Conservation (phyloP, 2,888 invertebrate species). For the Syrphus vitripennis region DNA sequence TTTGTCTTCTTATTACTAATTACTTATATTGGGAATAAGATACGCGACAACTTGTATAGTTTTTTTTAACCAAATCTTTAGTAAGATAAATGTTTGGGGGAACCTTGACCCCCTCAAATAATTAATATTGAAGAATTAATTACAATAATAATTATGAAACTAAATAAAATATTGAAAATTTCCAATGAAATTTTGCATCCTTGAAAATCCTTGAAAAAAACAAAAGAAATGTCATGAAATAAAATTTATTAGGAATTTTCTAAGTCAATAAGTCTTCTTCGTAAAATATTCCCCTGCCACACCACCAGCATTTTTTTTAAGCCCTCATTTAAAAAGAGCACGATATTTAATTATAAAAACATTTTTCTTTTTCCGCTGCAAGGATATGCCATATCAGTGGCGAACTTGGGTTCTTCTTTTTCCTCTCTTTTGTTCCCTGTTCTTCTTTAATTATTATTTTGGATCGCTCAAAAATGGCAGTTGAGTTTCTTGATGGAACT, state of each 20-base stretch:
- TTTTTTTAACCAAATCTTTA: no score
- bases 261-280: neutral
- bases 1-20: no score
- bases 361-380: constrained; percentile 52
- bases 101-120: no score
- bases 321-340: constrained; percentile 53
- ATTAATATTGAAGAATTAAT: no score
- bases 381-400: constrained; percentile 42
- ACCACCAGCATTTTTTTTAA: constrained; percentile 7
- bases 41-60: no score
- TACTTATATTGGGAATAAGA: no score
- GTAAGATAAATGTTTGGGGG: no score
- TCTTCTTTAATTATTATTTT: constrained; percentile 18
- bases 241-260: constrained; percentile 62
- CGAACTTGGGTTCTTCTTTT: neutral
- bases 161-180: no score
- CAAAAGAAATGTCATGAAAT: constrained; percentile 44
- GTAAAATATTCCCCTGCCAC: neutral
- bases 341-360: constrained; percentile 71
- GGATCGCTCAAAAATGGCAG: constrained; percentile 57
- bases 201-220: neutral
- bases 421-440: neutral
- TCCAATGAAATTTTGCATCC: neutral
- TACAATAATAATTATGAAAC: no score
- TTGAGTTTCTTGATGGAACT: constrained; percentile 72